Base-by-base conservation (phyloP, 2,888 invertebrate species). In the Oegoconia quadripuncta region DNA sequence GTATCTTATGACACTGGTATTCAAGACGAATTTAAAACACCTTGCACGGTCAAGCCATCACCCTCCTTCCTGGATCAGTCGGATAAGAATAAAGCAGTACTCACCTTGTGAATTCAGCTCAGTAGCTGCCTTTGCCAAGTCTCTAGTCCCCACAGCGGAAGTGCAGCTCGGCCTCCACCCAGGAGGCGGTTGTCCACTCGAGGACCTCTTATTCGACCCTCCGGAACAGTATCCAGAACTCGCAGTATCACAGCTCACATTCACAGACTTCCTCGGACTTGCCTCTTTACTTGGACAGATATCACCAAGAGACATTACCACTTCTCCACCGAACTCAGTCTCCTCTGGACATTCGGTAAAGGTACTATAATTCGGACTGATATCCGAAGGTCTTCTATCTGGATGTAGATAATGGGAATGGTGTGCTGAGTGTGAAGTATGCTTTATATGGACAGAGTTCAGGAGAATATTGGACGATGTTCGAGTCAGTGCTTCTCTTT, bases 401-500 rank as follows among this genome's bases (percentile, higher is more conserved):
- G 87, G 87, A 12, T 84, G 87, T 2, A 86, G 48, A 32, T 86
- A 83, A 41, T 87, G 87, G 3, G 90, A 89, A 64, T 91, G 92
- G 50, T 91, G 91, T 26, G 91, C 90, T 35, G 90, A 88, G 65
- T 93, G 93, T 0, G 93, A 93, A 1, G 93, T 91, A 53, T 94
- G 90, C 55, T 93, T 94, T 74, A 94, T 91, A 71, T 95, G 95
- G 37, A 95, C 95, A 62, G 94, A 94, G 72, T 95, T 95, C 41
- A 95, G 73, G 30, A 95, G 90, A 44, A 95, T 95, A 74, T 95
- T 95, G 44, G 94, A 95, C 34, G 94, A 95, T n/a, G 95, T 95
- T 44, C 95, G 88, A 35, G 95, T 94, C 34, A 95, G 74, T 0
- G 95, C 95, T 70, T 94, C 94, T 44, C 95, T 86, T 68, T 95